Evolutionary conservation across 92 coral and sea anemone genomes (phyloP).

Genomic region (Umimayanthus kanabou): DNA sequence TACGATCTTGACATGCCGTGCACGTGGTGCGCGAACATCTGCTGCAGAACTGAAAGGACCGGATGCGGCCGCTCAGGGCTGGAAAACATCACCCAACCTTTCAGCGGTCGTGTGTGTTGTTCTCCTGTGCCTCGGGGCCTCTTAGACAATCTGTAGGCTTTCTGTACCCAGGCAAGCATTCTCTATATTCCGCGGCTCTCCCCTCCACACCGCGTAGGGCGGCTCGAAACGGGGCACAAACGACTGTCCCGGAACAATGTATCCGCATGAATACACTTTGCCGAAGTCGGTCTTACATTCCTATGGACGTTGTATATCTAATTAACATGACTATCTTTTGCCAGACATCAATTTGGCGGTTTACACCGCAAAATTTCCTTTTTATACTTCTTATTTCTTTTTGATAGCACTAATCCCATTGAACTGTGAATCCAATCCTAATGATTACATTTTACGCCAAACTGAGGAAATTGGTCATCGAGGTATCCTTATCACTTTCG

Average conservation of each 20-base stretch:
- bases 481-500: background rate
- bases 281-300: background rate
- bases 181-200: too few relatives aligned
- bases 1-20: too few relatives aligned
- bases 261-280: background rate
- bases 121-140: too few relatives aligned
- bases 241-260: background rate
- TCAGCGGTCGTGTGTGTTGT: too few relatives aligned
- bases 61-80: too few relatives aligned
- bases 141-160: too few relatives aligned
- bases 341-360: constrained; percentile 12
- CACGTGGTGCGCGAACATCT: too few relatives aligned
- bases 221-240: too few relatives aligned
- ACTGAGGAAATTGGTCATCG: constrained; percentile 16
- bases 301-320: background rate
- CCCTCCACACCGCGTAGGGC: too few relatives aligned
- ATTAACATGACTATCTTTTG: background rate
- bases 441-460: background rate
- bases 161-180: too few relatives aligned
- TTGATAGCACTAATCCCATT: background rate
- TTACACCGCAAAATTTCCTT: constrained; percentile 12
- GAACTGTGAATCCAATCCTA: background rate
- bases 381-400: background rate
- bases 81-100: too few relatives aligned
- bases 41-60: too few relatives aligned